Base-by-base conservation (phyloP, 2,888 invertebrate genomes). In the Petrophora chlorosata region DNA sequence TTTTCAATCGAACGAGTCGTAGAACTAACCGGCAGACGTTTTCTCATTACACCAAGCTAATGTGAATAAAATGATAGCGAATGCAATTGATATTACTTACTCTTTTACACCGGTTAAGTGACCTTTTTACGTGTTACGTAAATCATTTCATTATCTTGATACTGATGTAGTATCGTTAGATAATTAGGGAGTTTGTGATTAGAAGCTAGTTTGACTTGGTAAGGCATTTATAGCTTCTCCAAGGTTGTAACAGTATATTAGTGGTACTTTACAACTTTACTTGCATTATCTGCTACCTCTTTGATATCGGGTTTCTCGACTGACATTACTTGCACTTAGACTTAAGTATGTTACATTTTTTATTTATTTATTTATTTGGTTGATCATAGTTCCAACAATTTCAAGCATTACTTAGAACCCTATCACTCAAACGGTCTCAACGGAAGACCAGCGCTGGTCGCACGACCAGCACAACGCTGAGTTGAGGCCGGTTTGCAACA, bases 51-150 rank as follows among this genome's bases (percentile, higher is more conserved):
- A 65, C 57, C 61, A 47, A 65, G 70, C 74, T 83, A 82, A 84
- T 85, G 83, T 65, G 76, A 84, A 84, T 80, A 79, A 79, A 78
- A 84, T 82, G 70, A 79, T 77, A 76, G 72, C 61, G 55, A 55
- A 46, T 63, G 67, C 74, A 73, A 79, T 76, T 81, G 77, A 76
- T 79, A 76, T 71, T 64, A 73, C 67, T 77, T 73, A 81, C 79
- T 75, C 76, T 73, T 75, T 75, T 70, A 73, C 65, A 76, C 67
- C 66, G 67, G 72, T 65, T 69, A 75, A 73, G 64, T 74, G 66
- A 75, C 73, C 71, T 79, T 78, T 76, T 73, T 74, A 70, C 57
- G 56, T 57, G 54, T 65, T 61, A 63, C 61, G 47, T 62, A 63
- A 61, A 59, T 61, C 55, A 34, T 52, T 62, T 54, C 34, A 52